phyloP scores from a whole-genome alignment of 2,113 vertebrate genomes.

The Petrocephalus microphthalmus region DNA sequence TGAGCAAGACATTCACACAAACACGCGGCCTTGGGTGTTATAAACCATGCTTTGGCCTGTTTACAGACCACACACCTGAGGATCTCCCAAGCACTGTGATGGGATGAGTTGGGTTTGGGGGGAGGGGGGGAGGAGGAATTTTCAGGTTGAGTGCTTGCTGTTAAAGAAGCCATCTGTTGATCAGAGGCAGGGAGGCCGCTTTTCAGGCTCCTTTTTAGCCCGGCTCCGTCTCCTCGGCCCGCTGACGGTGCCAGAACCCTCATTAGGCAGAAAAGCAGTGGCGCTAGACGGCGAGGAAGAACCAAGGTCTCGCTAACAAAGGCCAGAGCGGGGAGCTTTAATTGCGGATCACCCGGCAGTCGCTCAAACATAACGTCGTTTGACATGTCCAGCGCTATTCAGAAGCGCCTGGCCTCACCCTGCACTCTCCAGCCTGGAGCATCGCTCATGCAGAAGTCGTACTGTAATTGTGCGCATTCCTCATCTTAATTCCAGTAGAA shows the following conservation, averaged over 20 bases:
- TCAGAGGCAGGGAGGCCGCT: conserved; percentile 30
- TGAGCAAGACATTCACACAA: background rate
- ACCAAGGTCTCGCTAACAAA: background rate
- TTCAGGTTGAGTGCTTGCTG: conserved; percentile 49
- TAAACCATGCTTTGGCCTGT: background rate
- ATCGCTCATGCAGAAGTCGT: background rate
- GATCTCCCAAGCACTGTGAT: background rate
- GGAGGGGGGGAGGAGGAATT: conserved; percentile 23
- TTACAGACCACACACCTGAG: conserved; percentile 28
- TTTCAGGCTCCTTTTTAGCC: conserved; percentile 26
- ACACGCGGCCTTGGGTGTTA: background rate
- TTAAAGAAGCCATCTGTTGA: conserved; percentile 54
- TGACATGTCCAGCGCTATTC: conserved; percentile 1
- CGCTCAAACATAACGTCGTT: conserved; percentile 18
- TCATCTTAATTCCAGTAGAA: conserved; percentile 10
- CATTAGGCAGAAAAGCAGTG: conserved; percentile 20
- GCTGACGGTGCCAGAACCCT: conserved; percentile 22
- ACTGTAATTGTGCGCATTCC: background rate
- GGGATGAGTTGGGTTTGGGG: background rate
- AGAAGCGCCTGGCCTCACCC: background rate
- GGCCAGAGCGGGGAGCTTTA: background rate
- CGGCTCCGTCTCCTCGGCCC: background rate
- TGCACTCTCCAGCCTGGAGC: background rate
- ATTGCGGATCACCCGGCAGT: background rate
- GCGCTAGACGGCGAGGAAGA: background rate